Percentiles rank a stretch among this genome's conserved stretches.
These are phyloP conservation scores for Tarsius wallacei DNA, from an alignment of 2,797 vertebrate genomes.

Conservation along the genomic window DNA sequence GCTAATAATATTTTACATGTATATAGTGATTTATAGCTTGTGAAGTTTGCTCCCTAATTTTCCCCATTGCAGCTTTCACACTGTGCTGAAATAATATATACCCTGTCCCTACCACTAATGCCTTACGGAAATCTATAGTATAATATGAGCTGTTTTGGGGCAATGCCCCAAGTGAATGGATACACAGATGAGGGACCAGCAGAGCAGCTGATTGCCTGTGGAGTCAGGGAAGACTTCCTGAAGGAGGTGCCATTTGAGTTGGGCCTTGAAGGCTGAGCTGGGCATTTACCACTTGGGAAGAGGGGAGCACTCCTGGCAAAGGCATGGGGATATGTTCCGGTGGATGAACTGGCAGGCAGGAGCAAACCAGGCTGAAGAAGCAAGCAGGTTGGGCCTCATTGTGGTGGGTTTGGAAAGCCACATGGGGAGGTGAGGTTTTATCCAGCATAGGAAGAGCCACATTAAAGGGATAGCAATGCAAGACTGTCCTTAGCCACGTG, in stretches of 20 bases:
- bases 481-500: fast-evolving
- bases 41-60: not conserved
- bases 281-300: not conserved
- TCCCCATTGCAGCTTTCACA: no score
- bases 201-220: not conserved
- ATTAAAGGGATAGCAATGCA: fast-evolving
- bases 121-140: not conserved
- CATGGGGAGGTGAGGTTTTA: not conserved
- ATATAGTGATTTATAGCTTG: not conserved
- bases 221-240: conserved; percentile 16
- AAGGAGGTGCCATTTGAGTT: not conserved
- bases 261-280: not conserved
- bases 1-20: not conserved
- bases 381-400: not conserved
- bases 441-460: fast-evolving
- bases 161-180: not conserved
- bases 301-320: not conserved
- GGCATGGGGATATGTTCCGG: not conserved
- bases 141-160: not conserved
- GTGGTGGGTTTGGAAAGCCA: not conserved
- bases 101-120: not conserved
- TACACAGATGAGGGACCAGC: no score
- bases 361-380: not conserved
- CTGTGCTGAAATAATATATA: not conserved
- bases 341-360: not conserved